These are phyloP conservation scores for Siniperca obscura DNA, from an alignment of 2,797 vertebrate species.

Conservation along the genomic window DNA sequence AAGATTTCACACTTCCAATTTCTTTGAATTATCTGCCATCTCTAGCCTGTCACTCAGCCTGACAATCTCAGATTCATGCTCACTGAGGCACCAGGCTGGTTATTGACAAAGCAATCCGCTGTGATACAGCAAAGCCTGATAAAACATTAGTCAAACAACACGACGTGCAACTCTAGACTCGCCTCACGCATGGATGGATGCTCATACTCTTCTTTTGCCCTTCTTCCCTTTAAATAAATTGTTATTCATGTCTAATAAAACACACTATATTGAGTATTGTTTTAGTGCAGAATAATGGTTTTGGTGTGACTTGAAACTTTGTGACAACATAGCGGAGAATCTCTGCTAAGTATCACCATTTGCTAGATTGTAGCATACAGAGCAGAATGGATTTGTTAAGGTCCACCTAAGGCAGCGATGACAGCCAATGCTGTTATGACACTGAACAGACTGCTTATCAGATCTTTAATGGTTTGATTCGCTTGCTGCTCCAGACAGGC, in stretches of 20 bases:
- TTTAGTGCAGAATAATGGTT: neutral
- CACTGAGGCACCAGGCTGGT: conserved; percentile 86
- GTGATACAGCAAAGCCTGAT: conserved; percentile 92
- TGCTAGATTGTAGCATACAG: conserved; percentile 36
- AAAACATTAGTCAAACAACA: conserved; percentile 90
- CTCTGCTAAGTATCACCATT: conserved; percentile 31
- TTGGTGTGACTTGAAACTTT: conserved; percentile 45
- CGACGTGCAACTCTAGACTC: conserved; percentile 63
- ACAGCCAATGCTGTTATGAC: conserved; percentile 76
- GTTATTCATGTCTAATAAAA: conserved; percentile 11
- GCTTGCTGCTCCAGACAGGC: conserved; percentile 74
- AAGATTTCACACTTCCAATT: conserved; percentile 99
- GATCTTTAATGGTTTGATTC: conserved; percentile 76
- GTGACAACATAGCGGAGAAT: conserved; percentile 14
- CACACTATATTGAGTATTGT: neutral
- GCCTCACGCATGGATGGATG: conserved; percentile 22
- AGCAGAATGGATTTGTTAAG: conserved; percentile 66
- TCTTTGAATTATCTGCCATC: conserved; percentile 99
- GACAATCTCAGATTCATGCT: conserved; percentile 93
- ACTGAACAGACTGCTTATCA: conserved; percentile 76
- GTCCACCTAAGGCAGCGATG: conserved; percentile 66
- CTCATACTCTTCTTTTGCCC: neutral
- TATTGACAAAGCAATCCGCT: conserved; percentile 98
- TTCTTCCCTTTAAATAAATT: conserved; percentile 13
- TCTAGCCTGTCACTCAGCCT: conserved; percentile 93